A percentile compares a stretch with the other conserved stretches of the same genome.
These are phyloP conservation scores for Cherax quadricarinatus DNA, from an alignment of 1,140 invertebrate genomes.

Conservation along the genomic window DNA sequence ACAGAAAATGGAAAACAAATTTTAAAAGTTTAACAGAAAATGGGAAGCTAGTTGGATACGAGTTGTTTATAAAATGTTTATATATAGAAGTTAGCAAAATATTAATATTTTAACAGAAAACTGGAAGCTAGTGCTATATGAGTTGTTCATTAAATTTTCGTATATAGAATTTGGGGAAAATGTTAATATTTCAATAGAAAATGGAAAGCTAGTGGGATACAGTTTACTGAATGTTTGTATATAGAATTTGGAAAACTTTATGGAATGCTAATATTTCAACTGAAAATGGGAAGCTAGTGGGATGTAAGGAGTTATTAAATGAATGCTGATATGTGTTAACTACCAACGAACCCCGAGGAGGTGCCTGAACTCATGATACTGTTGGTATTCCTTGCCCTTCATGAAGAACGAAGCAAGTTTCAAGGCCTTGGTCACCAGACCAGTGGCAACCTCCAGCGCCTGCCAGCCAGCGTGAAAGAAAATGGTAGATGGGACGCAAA, in stretches of 20 bases:
- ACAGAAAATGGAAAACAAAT: no score
- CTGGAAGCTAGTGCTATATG: no score
- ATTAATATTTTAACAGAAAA: no score
- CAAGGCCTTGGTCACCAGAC: constrained; percentile 29
- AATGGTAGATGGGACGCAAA: background rate
- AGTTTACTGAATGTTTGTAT: no score
- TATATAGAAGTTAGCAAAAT: no score
- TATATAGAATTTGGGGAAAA: no score
- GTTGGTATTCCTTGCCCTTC: background rate
- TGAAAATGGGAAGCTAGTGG: background rate
- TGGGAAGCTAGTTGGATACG: no score
- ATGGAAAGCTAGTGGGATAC: background rate
- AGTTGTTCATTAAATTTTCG: no score
- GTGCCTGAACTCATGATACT: background rate
- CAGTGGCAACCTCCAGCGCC: constrained; percentile 19
- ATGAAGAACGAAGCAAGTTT: constrained; percentile 4
- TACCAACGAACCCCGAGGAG: constrained; percentile 3
- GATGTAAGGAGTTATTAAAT: no score
- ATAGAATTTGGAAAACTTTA: no score
- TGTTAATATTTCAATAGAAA: background rate
- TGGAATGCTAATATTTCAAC: background rate
- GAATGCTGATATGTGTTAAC: background rate
- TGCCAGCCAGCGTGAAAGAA: constrained; percentile 23
- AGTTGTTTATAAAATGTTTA: no score
- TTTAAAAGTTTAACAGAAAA: no score